Evolutionary conservation across 2,113 vertebrate species (phyloP).

Genomic region (Acrocephalus arundinaceus): DNA sequence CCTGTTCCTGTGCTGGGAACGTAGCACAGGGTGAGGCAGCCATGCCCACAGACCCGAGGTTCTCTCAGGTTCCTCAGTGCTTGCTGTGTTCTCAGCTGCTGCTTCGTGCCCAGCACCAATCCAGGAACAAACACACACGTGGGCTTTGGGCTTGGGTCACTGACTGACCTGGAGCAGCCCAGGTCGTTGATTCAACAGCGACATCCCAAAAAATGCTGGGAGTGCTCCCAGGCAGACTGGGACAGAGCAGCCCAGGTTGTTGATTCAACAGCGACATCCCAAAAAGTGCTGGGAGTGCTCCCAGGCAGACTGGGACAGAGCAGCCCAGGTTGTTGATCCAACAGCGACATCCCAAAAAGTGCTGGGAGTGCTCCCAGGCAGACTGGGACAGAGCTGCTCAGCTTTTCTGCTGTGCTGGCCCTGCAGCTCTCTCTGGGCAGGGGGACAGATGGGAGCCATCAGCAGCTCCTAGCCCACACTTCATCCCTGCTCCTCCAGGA

Average conservation of each 20-base stretch:
- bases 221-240: background rate
- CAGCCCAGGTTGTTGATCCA: background rate
- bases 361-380: background rate
- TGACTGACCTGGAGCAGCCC: background rate
- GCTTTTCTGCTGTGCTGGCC: background rate
- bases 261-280: rapidly evolving
- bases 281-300: background rate
- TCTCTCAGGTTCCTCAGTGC: rapidly evolving
- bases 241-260: too few relatives aligned
- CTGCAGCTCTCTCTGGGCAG: background rate
- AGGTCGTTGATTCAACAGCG: rapidly evolving
- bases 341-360: rapidly evolving
- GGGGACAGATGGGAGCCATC: too few relatives aligned
- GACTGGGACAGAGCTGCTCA: background rate
- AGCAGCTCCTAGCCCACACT: background rate
- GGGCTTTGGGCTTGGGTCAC: background rate
- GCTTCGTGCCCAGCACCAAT: background rate
- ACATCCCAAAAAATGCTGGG: background rate
- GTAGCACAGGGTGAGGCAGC: background rate
- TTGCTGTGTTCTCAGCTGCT: background rate
- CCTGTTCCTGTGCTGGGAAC: background rate
- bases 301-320: background rate
- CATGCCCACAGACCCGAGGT: rapidly evolving
- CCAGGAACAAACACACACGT: background rate
- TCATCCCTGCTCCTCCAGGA: rapidly evolving